Evolutionary conservation across 2,113 vertebrate genomes (phyloP).

Genomic region (Zosterops borbonicus): DNA sequence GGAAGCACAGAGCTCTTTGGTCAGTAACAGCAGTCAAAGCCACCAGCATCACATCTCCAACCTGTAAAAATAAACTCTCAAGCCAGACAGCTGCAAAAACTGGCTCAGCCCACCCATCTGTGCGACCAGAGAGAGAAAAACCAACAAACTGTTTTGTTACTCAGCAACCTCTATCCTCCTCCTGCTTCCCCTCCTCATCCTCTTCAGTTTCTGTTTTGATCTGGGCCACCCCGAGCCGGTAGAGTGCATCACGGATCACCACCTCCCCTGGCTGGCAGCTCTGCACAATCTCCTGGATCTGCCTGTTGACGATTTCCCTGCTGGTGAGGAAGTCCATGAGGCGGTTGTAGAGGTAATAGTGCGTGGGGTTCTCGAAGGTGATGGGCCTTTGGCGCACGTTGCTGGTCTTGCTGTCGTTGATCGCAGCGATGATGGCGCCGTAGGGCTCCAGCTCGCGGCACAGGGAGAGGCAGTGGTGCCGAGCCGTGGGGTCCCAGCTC

Average conservation of each 20-base stretch:
- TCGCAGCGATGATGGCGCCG: slow-evolving; percentile 65
- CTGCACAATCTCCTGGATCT: slow-evolving; percentile 90
- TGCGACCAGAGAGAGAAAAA: slow-evolving; percentile 32
- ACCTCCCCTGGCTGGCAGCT: slow-evolving; percentile 94
- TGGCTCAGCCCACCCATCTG: not conserved
- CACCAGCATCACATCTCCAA: not conserved
- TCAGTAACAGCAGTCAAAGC: slow-evolving; percentile 69
- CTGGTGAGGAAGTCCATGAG: slow-evolving; percentile 94
- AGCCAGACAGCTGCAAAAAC: not conserved
- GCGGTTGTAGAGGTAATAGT: slow-evolving; percentile 98
- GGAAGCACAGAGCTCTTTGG: slow-evolving; percentile 78
- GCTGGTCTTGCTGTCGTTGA: slow-evolving; percentile 68
- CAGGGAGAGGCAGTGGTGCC: slow-evolving; percentile 80
- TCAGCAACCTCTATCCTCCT: slow-evolving; percentile 54
- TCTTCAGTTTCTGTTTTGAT: slow-evolving; percentile 86
- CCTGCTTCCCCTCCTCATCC: slow-evolving; percentile 67
- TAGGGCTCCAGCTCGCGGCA: slow-evolving; percentile 91
- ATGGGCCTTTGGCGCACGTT: slow-evolving; percentile 69
- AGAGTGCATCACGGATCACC: slow-evolving; percentile 91
- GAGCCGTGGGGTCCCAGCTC: slow-evolving; percentile 53
- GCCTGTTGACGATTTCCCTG: slow-evolving; percentile 89
- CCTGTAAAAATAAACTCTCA: not conserved
- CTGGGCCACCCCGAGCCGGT: slow-evolving; percentile 93
- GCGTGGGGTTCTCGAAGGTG: slow-evolving; percentile 88
- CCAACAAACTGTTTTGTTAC: not conserved